phyloP scores from a whole-genome alignment of 2,113 vertebrate genomes.

The Dromaius novaehollandiae region DNA sequence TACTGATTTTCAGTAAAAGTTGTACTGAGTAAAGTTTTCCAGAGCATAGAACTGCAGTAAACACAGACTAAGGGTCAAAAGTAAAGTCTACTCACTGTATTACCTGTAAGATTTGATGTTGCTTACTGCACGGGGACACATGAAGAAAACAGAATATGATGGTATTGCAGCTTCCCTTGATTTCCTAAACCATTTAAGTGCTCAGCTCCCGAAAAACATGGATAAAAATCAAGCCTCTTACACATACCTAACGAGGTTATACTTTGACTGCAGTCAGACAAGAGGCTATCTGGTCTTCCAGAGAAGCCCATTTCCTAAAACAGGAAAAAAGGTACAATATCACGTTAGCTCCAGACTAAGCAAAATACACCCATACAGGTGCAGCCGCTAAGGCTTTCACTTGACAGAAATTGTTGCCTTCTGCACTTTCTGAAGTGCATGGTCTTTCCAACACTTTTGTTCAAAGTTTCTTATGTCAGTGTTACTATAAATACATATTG shows the following conservation, averaged over 20 bases:
- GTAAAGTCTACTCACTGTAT: neutral
- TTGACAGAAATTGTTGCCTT: neutral
- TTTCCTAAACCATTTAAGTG: neutral
- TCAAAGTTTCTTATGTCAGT: neutral
- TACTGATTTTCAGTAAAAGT: neutral
- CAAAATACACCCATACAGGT: neutral
- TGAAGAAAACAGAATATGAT: neutral
- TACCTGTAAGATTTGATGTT: neutral
- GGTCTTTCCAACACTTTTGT: neutral
- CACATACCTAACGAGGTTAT: conserved; percentile 56
- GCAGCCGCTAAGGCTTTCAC: neutral
- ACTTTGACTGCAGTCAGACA: neutral
- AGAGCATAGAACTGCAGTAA: neutral
- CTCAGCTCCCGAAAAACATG: neutral
- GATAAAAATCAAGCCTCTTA: neutral
- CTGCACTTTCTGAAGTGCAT: neutral
- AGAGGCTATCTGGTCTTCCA: conserved; percentile 33
- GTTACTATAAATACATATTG: fast-evolving
- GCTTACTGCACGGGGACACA: fast-evolving
- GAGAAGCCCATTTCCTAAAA: conserved; percentile 48
- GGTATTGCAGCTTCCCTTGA: fast-evolving
- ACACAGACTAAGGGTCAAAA: neutral
- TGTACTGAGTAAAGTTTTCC: neutral
- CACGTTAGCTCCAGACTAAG: neutral
- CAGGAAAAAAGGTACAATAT: neutral